A percentile compares a stretch with the other conserved stretches of the same genome.
These are phyloP conservation scores for Jacana jacana DNA, from an alignment of 2,113 vertebrate species.

Conservation along the genomic window DNA sequence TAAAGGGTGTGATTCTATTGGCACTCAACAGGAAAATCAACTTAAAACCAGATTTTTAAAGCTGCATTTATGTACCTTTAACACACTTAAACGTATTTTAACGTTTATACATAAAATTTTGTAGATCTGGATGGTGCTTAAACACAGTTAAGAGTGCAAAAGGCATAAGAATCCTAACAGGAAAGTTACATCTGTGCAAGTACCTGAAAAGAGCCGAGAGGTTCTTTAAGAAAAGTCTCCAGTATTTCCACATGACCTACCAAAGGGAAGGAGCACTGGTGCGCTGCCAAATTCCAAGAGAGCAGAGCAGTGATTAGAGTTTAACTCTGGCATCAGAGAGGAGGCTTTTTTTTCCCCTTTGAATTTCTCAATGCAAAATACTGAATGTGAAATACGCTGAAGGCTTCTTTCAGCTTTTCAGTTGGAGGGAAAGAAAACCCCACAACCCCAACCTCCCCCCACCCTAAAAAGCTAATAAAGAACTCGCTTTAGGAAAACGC, in stretches of 20 bases:
- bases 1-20: not conserved
- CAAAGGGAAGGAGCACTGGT: constrained; percentile 49
- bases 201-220: constrained; percentile 41
- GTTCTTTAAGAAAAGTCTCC: constrained; percentile 50
- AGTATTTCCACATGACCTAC: constrained; percentile 62
- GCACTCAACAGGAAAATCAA: not conserved
- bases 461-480: not conserved
- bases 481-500: not conserved
- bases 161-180: not conserved
- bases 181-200: not conserved
- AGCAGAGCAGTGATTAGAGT: constrained; percentile 57
- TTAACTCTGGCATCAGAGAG: constrained; percentile 38
- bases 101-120: not conserved
- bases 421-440: not conserved
- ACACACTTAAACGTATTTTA: not conserved
- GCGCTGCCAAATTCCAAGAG: constrained; percentile 65
- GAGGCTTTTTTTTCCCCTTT: not conserved
- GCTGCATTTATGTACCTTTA: not conserved
- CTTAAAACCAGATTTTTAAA: not conserved
- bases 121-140: not conserved
- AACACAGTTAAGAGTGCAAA: not conserved
- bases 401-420: not conserved
- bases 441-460: not conserved
- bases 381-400: not conserved
- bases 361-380: constrained; percentile 5